Conservation (phyloP, 2,113 vertebrate genomes). For the Pteropus alecto region DNA sequence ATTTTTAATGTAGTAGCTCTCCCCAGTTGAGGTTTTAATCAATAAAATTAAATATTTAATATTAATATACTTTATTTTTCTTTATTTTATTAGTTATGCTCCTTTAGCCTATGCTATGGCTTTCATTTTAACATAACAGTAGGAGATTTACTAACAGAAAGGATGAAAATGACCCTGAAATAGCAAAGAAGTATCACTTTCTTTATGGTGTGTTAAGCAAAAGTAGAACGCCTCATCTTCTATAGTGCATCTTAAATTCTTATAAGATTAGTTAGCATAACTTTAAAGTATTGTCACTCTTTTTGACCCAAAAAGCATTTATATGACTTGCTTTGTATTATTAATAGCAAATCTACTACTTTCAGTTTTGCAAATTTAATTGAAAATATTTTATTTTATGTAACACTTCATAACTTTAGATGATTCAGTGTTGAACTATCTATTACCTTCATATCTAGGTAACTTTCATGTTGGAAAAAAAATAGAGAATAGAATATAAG, state of each 20-base stretch:
- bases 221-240: not conserved
- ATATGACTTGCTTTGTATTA: not conserved
- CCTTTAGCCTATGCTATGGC: not conserved
- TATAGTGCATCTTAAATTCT: not conserved
- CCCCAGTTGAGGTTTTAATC: not conserved
- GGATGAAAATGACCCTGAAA: not conserved
- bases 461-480: not conserved
- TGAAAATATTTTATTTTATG: not conserved
- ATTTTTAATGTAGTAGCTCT: not conserved
- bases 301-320: not conserved
- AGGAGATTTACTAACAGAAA: constrained; percentile 3
- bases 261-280: not conserved
- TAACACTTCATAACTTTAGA: not conserved
- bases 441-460: not conserved
- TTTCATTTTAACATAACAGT: not conserved
- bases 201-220: not conserved
- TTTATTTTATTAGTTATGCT: not conserved
- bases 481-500: not conserved
- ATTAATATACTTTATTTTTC: not conserved
- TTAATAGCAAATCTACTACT: not conserved
- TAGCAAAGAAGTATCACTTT: not conserved
- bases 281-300: not conserved
- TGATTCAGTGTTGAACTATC: not conserved
- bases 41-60: constrained; percentile 25
- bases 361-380: constrained; percentile 13